A percentile compares a stretch with the other conserved stretches of the same genome.
phyloP scores from a whole-genome alignment of 2,797 vertebrate genomes.

The Brachyrhaphis roseni region DNA sequence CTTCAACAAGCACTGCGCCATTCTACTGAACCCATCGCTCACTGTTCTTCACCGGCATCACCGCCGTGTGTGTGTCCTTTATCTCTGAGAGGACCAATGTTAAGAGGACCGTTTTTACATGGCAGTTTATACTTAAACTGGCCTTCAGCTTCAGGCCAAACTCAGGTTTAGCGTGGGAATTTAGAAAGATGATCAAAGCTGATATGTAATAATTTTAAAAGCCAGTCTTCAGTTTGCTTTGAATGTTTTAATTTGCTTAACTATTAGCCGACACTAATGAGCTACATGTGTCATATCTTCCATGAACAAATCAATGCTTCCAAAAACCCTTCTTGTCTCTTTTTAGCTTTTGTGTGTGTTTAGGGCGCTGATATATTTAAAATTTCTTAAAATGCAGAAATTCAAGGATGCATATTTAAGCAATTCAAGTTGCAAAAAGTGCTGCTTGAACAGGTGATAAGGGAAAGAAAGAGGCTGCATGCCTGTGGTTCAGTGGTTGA shows the following conservation, averaged over 20 bases:
- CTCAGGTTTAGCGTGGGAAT: neutral
- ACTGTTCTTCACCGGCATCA: constrained; percentile 35
- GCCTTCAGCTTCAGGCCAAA: neutral
- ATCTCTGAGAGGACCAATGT: neutral
- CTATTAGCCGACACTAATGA: neutral
- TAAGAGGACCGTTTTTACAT: neutral
- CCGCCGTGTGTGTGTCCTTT: constrained; percentile 9
- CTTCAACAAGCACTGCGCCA: constrained; percentile 62
- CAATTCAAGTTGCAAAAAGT: neutral
- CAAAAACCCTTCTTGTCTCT: neutral
- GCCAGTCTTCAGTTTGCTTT: neutral
- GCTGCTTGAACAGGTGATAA: neutral
- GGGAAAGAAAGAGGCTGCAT: neutral
- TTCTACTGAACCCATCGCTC: constrained; percentile 61
- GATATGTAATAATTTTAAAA: neutral
- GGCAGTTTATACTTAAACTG: neutral
- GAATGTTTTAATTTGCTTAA: neutral
- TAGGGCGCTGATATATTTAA: neutral
- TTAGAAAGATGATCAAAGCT: neutral
- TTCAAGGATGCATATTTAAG: neutral
- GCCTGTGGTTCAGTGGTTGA: neutral
- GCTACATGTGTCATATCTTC: neutral
- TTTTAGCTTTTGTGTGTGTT: neutral
- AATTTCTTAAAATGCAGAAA: neutral
- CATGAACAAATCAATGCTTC: neutral